Evolutionary conservation across 2,888 invertebrate genomes (phyloP).

Genomic region (Scaptomyza tumidula): DNA sequence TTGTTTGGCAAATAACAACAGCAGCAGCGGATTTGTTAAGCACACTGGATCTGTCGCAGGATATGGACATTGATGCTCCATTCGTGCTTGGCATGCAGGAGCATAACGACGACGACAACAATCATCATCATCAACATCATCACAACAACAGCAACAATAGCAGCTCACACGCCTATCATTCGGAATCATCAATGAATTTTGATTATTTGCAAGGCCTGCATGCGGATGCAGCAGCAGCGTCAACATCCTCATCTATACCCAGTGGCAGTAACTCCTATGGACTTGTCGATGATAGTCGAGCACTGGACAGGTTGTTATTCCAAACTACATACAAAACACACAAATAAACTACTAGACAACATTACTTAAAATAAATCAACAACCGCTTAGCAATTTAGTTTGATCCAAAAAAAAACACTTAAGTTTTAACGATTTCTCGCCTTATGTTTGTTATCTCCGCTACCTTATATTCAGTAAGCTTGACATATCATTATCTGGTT

Average conservation of each 20-base stretch:
- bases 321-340: slow-evolving; percentile 43
- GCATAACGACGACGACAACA: slow-evolving; percentile 49
- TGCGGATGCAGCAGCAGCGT: slow-evolving; percentile 50
- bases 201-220: slow-evolving; percentile 82
- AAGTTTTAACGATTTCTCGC: slow-evolving; percentile 22
- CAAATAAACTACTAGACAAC: slow-evolving; percentile 6
- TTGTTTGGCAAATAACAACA: slow-evolving; percentile 17
- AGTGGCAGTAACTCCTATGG: slow-evolving; percentile 61
- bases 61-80: slow-evolving; percentile 84
- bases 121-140: slow-evolving; percentile 52
- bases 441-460: slow-evolving; percentile 48
- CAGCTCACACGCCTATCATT: slow-evolving; percentile 64
- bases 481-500: slow-evolving; percentile 31
- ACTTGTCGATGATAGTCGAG: slow-evolving; percentile 82
- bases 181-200: slow-evolving; percentile 83
- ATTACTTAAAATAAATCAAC: slow-evolving; percentile 36
- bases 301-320: slow-evolving; percentile 84
- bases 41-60: slow-evolving; percentile 80
- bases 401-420: not conserved
- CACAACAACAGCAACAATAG: slow-evolving; percentile 45
- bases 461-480: slow-evolving; percentile 39
- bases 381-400: slow-evolving; percentile 4
- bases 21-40: slow-evolving; percentile 25
- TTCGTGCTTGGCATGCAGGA: slow-evolving; percentile 80
- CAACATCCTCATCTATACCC: slow-evolving; percentile 45